Conservation (phyloP, 2,113 vertebrate genomes). For the Periophthalmodon schlosseri region DNA sequence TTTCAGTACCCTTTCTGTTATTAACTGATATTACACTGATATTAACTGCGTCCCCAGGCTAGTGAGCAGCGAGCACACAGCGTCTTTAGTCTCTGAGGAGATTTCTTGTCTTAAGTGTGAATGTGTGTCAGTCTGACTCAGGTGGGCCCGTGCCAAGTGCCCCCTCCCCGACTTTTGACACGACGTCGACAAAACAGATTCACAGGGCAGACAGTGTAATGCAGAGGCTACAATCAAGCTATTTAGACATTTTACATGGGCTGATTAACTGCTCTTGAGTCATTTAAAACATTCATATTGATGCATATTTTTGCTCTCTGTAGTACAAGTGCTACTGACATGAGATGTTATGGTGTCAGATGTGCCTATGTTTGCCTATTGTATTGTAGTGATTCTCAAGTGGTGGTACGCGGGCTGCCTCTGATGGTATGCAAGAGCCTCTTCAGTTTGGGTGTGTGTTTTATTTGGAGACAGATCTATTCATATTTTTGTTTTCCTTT, state of each 20-base stretch:
- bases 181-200: constrained; percentile 60
- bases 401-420: no score
- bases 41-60: constrained; percentile 50
- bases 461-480: no score
- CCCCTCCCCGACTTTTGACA: constrained; percentile 47
- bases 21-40: no score
- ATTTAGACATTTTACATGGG: constrained; percentile 36
- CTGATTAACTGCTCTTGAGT: neutral
- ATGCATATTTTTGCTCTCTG: neutral
- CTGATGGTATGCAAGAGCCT: no score
- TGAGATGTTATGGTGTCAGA: neutral
- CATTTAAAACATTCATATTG: neutral
- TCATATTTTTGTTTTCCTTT: no score
- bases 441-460: no score
- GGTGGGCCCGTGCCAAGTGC: constrained; percentile 49
- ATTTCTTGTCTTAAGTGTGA: constrained; percentile 37
- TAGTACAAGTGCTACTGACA: neutral
- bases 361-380: neutral
- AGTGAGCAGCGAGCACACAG: neutral
- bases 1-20: no score
- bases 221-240: constrained; percentile 36
- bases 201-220: constrained; percentile 43
- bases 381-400: no score
- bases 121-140: constrained; percentile 64
- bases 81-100: neutral